These are phyloP conservation scores for Pitangus sulphuratus DNA, from an alignment of 2,797 vertebrate genomes.

Conservation along the genomic window DNA sequence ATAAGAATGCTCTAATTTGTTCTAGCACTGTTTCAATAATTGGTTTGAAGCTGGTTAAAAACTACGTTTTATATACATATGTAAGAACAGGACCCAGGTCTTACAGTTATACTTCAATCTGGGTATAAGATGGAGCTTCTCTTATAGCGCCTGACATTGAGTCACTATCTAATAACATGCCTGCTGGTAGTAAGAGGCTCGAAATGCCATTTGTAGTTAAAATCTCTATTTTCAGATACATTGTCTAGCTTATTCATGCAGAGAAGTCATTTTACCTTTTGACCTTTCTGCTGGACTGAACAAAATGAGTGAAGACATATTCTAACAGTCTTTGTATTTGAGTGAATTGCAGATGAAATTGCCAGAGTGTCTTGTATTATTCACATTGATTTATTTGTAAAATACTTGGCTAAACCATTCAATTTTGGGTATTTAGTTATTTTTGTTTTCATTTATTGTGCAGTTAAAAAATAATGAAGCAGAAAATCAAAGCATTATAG, in stretches of 20 bases:
- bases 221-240: slow-evolving; percentile 46
- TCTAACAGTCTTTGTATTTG: background rate
- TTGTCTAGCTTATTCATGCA: slow-evolving; percentile 38
- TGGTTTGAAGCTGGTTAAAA: background rate
- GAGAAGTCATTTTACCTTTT: slow-evolving; percentile 48
- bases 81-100: background rate
- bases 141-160: slow-evolving; percentile 4
- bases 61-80: fast-evolving
- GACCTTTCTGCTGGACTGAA: slow-evolving; percentile 48
- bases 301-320: background rate
- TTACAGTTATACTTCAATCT: background rate
- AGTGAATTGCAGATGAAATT: slow-evolving; percentile 10
- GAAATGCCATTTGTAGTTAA: slow-evolving; percentile 46
- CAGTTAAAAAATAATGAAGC: slow-evolving; percentile 27
- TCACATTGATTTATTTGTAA: slow-evolving; percentile 2
- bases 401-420: background rate
- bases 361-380: background rate
- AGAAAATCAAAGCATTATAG: slow-evolving; percentile 13
- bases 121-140: background rate
- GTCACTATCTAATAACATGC: slow-evolving; percentile 2
- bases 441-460: slow-evolving; percentile 27
- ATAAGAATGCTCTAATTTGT: background rate
- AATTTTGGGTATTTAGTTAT: background rate
- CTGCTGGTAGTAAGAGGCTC: background rate
- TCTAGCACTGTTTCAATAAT: background rate